Base-by-base conservation (phyloP, 1,140 invertebrate genomes). In the Drosophila azteca region DNA sequence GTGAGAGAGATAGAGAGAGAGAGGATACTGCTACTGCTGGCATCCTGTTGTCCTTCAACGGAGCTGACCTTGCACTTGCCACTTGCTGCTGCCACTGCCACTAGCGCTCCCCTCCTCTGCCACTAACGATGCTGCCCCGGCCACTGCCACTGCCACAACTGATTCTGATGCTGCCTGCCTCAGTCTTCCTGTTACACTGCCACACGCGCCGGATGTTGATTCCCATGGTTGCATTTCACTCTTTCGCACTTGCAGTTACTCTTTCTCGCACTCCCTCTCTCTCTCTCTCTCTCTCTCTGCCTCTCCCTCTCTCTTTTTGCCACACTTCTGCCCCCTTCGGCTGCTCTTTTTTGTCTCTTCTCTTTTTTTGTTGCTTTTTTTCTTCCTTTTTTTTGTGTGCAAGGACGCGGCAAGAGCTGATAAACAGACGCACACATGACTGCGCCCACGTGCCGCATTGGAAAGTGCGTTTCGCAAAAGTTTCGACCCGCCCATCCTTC, bases 31-130 rank as follows among this genome's bases (percentile, higher is more conserved):
- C 41, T 82, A 62, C 6, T 60, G 51, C 55, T 77, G 74, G 81
- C 82, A 72, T 58, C 57, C 69, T 35, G 71, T 58, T 83, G 82
- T 87, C 83, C 83, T 87, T 87, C 83, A 83, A 83, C 79, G 88
- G 35, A 76, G 83, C 83, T 87, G 83, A 87, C 83, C 83, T 87
- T 87, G 83, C 83, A 83, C 83, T 87, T 87, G 83, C 83, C 83
- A 87, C 83, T 87, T 87, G 82, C 81, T 87, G 79, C 79, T 69
- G 61, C 43, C 49, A 43, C 13, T 68, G 58, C 41, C 52, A 26
- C 48, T 26, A n/a, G 26, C 39, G 46, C 31, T 35, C 31, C 9
- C 9, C 3, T 35, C 31, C 31, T 9, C 31, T 35, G 31, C 31
- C 31, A 35, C 31, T 35, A 11, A 31, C 29, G 29, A 31, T 31